phyloP scores from a whole-genome alignment of 2,113 vertebrate species.

The Taurulus bubalis region DNA sequence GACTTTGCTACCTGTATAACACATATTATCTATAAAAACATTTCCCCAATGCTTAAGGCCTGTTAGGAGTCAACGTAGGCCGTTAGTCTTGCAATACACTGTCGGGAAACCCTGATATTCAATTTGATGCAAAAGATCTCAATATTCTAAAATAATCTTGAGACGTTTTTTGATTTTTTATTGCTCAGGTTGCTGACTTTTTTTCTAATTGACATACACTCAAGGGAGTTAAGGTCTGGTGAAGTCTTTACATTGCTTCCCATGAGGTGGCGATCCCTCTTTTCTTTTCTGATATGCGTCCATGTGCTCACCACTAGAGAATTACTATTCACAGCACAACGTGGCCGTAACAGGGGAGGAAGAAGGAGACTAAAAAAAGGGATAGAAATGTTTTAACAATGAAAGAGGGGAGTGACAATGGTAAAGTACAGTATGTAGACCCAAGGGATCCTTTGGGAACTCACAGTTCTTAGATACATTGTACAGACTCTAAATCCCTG shows the following conservation, averaged over 20 bases:
- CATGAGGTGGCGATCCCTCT: not conserved
- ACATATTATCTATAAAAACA: not conserved
- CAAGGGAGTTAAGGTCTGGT: not conserved
- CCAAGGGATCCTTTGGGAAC: conserved; percentile 36
- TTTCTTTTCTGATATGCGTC: conserved; percentile 15
- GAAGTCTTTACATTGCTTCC: not conserved
- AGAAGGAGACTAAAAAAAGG: conserved; percentile 12
- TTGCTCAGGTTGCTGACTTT: no score
- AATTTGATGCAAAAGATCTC: not conserved
- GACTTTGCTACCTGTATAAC: not conserved
- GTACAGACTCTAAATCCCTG: conserved; percentile 20
- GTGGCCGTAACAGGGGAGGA: conserved; percentile 11
- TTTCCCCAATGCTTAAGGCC: not conserved
- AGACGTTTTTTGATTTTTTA: not conserved
- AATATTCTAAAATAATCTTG: not conserved
- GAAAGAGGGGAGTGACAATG: conserved; percentile 28
- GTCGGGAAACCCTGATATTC: not conserved
- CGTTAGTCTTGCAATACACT: not conserved
- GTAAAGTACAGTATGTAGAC: conserved; percentile 29
- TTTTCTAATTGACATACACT: not conserved
- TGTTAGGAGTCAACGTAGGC: no score
- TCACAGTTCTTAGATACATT: conserved; percentile 35
- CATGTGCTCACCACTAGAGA: not conserved
- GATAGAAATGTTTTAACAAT: conserved; percentile 28
- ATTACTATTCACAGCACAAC: conserved; percentile 28